Percentiles rank a stretch among this genome's conserved stretches.
These are phyloP conservation scores for Calidris pugnax DNA, from an alignment of 2,113 vertebrate species.

Conservation along the genomic window DNA sequence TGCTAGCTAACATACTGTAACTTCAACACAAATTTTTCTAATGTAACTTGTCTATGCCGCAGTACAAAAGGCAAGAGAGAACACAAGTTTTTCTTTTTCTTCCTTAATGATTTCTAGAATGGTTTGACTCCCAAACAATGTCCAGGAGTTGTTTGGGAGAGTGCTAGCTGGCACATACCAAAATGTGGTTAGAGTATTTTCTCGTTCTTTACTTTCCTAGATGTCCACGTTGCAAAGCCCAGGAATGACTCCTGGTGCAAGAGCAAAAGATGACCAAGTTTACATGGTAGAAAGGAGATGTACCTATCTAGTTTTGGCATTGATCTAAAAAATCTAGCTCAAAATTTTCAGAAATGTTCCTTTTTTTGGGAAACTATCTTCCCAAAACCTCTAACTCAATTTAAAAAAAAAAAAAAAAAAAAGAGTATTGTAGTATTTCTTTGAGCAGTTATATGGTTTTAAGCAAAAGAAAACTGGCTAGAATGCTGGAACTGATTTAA, in stretches of 20 bases:
- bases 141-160: background rate
- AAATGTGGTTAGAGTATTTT: background rate
- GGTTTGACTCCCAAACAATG: background rate
- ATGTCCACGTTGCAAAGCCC: fast-evolving
- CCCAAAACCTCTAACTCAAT: background rate
- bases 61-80: background rate
- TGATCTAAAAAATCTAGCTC: background rate
- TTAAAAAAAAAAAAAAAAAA: background rate
- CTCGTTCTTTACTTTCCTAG: background rate
- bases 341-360: background rate
- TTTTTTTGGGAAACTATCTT: background rate
- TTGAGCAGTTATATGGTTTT: background rate
- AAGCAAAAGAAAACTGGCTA: constrained; percentile 24
- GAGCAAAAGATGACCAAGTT: background rate
- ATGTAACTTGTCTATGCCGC: background rate
- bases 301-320: background rate
- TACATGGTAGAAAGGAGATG: background rate
- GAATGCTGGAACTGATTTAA: constrained; percentile 15
- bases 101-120: background rate
- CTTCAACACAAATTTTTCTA: background rate
- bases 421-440: background rate
- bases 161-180: background rate
- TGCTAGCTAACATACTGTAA: background rate
- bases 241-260: background rate
- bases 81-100: background rate